Percentiles rank a stretch among this genome's conserved stretches.
Conservation (phyloP, 2,113 vertebrate genomes). For the Ophthalmolycus amberensis region DNA sequence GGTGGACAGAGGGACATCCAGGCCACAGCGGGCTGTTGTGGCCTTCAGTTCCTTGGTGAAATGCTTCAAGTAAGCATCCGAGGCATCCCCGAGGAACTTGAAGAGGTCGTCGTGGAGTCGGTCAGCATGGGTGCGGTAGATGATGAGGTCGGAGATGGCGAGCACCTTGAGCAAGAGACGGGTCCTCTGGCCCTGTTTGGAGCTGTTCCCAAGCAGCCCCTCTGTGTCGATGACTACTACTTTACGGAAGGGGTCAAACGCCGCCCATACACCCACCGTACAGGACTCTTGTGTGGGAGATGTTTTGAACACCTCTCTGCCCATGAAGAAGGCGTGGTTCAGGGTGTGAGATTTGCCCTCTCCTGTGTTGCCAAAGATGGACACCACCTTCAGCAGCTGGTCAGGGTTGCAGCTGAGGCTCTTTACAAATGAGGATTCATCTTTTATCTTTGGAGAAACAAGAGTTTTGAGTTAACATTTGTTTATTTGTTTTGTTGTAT, state of each 20-base stretch:
- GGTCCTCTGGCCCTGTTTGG: constrained; percentile 96
- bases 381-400: constrained; percentile 96
- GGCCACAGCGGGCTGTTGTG: constrained; percentile 94
- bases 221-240: constrained; percentile 97
- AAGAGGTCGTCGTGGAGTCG: constrained; percentile 99
- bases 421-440: constrained; percentile 92
- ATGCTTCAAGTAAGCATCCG: constrained; percentile 97
- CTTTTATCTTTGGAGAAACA: constrained; percentile 85
- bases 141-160: constrained; percentile 96
- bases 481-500: background rate
- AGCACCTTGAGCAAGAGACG: constrained; percentile 96
- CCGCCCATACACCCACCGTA: constrained; percentile 97
- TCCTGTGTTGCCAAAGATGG: constrained; percentile 98
- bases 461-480: background rate
- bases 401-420: constrained; percentile 90
- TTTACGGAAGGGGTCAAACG: constrained; percentile 92
- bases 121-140: constrained; percentile 98
- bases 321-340: constrained; percentile 98
- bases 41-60: constrained; percentile 99
- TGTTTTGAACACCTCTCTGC: constrained; percentile 96
- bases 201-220: constrained; percentile 94
- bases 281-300: constrained; percentile 98
- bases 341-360: constrained; percentile 99
- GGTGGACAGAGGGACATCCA: constrained; percentile 97
- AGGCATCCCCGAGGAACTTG: constrained; percentile 98